Conservation (phyloP, 1,140 invertebrate species). For the Macrosteles quadrilineatus region DNA sequence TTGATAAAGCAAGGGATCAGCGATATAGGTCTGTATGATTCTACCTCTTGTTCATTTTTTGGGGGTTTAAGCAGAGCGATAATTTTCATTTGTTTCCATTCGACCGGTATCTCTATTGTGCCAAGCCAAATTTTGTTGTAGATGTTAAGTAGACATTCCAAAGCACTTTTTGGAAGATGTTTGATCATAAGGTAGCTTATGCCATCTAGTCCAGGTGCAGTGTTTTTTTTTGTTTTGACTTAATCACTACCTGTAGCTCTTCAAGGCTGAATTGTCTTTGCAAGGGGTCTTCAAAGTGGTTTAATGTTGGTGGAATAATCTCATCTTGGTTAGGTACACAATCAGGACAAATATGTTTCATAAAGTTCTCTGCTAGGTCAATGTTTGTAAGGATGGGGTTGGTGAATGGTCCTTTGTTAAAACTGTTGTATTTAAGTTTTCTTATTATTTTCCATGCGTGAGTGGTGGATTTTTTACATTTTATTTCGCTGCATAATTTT, state of each 20-base stretch:
- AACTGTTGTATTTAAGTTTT: neutral
- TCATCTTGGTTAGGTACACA: conserved; percentile 8
- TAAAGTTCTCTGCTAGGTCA: neutral
- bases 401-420: neutral
- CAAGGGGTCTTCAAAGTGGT: neutral
- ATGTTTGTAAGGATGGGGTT: neutral
- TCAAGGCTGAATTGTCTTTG: neutral
- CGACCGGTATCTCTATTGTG: neutral
- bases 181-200: conserved; percentile 8
- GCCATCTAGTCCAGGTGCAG: neutral
- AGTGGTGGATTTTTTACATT: neutral
- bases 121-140: neutral
- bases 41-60: neutral
- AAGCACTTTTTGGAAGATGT: neutral
- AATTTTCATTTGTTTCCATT: neutral
- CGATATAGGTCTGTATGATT: conserved; percentile 16
- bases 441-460: neutral
- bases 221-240: neutral
- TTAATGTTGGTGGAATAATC: neutral
- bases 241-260: neutral
- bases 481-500: neutral
- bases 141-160: neutral
- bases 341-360: conserved; percentile 5
- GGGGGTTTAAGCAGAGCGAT: neutral
- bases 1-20: conserved; percentile 1